These are phyloP conservation scores for Anagrus nilaparvatae DNA, from an alignment of 1,140 invertebrate genomes.

Conservation along the genomic window DNA sequence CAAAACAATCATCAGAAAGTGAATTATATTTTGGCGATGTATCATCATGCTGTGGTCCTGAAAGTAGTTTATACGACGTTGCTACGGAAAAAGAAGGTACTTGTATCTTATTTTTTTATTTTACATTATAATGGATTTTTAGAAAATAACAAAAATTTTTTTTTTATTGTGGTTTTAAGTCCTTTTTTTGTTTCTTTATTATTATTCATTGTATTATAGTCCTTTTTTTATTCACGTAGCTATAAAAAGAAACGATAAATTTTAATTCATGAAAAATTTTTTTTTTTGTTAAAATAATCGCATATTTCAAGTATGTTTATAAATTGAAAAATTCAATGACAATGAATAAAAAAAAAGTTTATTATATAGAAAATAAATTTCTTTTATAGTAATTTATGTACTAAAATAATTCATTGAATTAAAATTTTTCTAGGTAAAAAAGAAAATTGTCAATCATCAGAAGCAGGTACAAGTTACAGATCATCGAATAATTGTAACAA, in stretches of 20 bases:
- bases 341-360: constrained; percentile 13
- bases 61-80: constrained; percentile 38
- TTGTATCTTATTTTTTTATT: not conserved
- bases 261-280: constrained; percentile 3
- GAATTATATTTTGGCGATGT: constrained; percentile 80
- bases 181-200: no score
- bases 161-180: not conserved
- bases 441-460: constrained; percentile 6
- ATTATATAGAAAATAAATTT: constrained; percentile 20
- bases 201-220: no score
- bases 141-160: constrained; percentile 2
- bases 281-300: not conserved
- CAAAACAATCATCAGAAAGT: constrained; percentile 48
- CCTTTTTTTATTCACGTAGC: no score
- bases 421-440: not conserved
- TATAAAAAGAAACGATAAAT: no score
- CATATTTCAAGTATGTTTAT: constrained; percentile 10
- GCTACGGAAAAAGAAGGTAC: constrained; percentile 37
- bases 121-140: not conserved
- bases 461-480: constrained; percentile 9
- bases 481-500: no score
- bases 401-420: constrained; percentile 14
- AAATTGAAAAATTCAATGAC: constrained; percentile 8
- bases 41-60: constrained; percentile 61
- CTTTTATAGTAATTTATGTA: constrained; percentile 12